These are phyloP conservation scores for Pseudobourletiella spinata DNA, from an alignment of 1,140 invertebrate species.

Conservation along the genomic window DNA sequence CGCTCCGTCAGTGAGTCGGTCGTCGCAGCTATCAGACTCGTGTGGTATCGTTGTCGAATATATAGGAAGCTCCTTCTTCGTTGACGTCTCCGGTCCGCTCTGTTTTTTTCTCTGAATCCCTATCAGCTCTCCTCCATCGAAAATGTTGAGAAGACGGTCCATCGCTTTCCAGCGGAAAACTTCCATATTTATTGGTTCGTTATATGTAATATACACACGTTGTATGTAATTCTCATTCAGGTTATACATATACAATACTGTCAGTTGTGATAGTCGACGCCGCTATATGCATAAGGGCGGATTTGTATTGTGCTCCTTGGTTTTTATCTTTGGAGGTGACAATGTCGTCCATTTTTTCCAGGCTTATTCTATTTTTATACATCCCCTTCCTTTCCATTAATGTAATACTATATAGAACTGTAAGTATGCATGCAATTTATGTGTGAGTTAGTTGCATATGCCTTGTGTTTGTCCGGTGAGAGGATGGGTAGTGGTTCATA, in stretches of 20 bases:
- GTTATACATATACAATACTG: not conserved
- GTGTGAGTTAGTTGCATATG: too few relatives aligned
- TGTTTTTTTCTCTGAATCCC: constrained; percentile 4
- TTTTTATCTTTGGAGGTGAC: not conserved
- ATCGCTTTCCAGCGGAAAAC: constrained; percentile 28
- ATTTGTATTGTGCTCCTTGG: too few relatives aligned
- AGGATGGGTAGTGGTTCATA: too few relatives aligned
- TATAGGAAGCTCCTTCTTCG: not conserved
- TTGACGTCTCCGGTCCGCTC: not conserved
- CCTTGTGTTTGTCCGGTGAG: too few relatives aligned
- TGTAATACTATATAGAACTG: too few relatives aligned
- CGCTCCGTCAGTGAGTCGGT: too few relatives aligned
- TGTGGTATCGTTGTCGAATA: too few relatives aligned
- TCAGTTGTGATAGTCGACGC: not conserved
- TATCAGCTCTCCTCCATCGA: not conserved
- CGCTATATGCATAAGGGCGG: too few relatives aligned
- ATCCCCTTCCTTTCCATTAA: too few relatives aligned
- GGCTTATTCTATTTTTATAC: not conserved
- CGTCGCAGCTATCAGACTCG: not conserved
- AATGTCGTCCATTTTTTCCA: not conserved
- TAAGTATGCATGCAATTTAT: too few relatives aligned
- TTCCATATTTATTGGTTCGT: constrained; percentile 20
- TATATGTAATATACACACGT: not conserved
- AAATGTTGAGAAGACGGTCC: constrained; percentile 30
- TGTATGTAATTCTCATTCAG: not conserved